These are phyloP conservation scores for Taurulus bubalis DNA, from an alignment of 2,113 vertebrate species.

Conservation along the genomic window DNA sequence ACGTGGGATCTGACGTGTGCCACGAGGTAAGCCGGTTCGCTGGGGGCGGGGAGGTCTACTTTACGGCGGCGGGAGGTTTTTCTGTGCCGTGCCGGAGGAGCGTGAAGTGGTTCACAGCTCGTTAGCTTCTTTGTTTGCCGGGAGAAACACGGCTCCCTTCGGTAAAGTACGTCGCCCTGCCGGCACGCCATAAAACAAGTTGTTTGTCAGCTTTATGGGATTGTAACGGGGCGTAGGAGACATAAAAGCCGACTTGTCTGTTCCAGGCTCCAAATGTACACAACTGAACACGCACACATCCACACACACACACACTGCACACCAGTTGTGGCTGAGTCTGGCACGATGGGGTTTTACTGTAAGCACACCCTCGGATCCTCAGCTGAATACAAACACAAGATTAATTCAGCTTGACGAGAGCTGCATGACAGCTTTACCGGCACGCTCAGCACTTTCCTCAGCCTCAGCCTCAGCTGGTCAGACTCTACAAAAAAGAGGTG, in stretches of 20 bases:
- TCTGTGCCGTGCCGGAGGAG: constrained; percentile 7
- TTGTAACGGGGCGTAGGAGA: constrained; percentile 14
- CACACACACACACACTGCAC: constrained; percentile 4
- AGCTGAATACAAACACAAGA: constrained; percentile 40
- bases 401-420: constrained; percentile 39
- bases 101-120: constrained; percentile 13
- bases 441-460: constrained; percentile 29
- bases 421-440: constrained; percentile 43
- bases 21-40: constrained; percentile 54
- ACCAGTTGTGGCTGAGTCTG: constrained; percentile 13
- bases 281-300: neutral
- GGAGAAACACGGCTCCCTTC: constrained; percentile 8
- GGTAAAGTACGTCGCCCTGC: constrained; percentile 1
- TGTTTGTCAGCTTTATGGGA: constrained; percentile 57
- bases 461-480: constrained; percentile 23
- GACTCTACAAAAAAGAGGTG: constrained; percentile 22
- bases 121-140: constrained; percentile 26
- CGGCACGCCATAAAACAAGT: constrained; percentile 13
- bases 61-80: neutral
- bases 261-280: constrained; percentile 3
- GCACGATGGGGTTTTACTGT: neutral
- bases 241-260: neutral
- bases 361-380: neutral
- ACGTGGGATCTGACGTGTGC: constrained; percentile 64
- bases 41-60: neutral